Percentiles rank a stretch among this genome's conserved stretches.
Conservation (phyloP, 23 tunicate species). For the Trididemnum miniatum region DNA sequence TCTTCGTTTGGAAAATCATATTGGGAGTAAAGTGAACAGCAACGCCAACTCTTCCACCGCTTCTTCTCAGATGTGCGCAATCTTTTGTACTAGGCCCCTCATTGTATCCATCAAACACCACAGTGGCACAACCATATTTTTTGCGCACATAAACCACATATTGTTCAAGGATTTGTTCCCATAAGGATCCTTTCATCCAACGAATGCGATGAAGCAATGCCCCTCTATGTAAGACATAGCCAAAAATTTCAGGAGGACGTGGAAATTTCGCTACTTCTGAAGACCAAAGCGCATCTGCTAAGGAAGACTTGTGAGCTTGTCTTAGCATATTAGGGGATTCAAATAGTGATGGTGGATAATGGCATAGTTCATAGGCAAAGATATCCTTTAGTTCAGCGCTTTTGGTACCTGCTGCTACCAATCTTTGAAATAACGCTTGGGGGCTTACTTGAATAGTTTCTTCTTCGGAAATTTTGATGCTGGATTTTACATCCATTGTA, state of each 20-base stretch:
- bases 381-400: background rate
- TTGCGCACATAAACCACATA: background rate
- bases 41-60: constrained; percentile 1
- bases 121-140: no score
- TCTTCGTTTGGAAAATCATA: background rate
- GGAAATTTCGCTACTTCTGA: background rate
- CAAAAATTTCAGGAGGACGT: background rate
- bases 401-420: background rate
- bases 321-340: background rate
- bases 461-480: no score
- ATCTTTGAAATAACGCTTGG: background rate
- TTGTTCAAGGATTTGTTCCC: background rate
- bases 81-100: background rate
- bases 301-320: background rate
- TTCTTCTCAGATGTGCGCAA: background rate
- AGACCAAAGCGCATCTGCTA: background rate
- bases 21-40: background rate
- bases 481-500: no score
- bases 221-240: background rate
- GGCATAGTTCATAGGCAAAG: background rate
- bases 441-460: background rate
- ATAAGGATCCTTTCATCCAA: background rate
- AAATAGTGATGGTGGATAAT: background rate
- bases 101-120: constrained; percentile 9
- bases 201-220: background rate